Evolutionary conservation across 1,140 invertebrate species (phyloP).

Genomic region (Popillia japonica): DNA sequence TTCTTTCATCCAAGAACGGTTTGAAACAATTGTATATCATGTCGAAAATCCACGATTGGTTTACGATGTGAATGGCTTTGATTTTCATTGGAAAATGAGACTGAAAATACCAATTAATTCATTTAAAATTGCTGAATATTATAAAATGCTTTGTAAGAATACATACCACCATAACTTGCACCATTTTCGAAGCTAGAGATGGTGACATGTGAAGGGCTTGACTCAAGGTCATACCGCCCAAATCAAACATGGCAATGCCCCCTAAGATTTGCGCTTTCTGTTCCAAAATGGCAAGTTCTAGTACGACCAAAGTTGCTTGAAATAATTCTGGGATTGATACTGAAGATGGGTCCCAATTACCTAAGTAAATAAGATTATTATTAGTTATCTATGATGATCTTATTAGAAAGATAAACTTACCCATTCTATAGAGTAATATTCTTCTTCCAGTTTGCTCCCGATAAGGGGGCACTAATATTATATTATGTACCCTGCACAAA

Average conservation of each 20-base stretch:
- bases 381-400: neutral
- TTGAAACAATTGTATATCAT: conserved; percentile 80
- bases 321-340: conserved; percentile 75
- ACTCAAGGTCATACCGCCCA: conserved; percentile 72
- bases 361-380: conserved; percentile 57
- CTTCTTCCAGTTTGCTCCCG: conserved; percentile 74
- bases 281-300: conserved; percentile 79
- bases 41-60: conserved; percentile 83
- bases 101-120: conserved; percentile 58
- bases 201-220: conserved; percentile 80
- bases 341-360: conserved; percentile 76
- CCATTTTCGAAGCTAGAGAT: conserved; percentile 69
- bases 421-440: conserved; percentile 73
- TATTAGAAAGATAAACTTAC: conserved; percentile 55
- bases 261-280: conserved; percentile 78
- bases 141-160: conserved; percentile 13
- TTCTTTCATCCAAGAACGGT: conserved; percentile 69
- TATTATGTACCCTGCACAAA: conserved; percentile 72
- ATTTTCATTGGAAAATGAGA: conserved; percentile 78
- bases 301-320: conserved; percentile 72
- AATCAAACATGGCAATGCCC: conserved; percentile 78
- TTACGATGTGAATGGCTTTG: conserved; percentile 77
- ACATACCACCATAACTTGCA: conserved; percentile 73
- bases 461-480: conserved; percentile 77
- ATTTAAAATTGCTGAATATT: neutral